These are phyloP conservation scores for Crambe crambe DNA, from an alignment of 37 sponge, comb jelly and placozoan species.

Conservation along the genomic window DNA sequence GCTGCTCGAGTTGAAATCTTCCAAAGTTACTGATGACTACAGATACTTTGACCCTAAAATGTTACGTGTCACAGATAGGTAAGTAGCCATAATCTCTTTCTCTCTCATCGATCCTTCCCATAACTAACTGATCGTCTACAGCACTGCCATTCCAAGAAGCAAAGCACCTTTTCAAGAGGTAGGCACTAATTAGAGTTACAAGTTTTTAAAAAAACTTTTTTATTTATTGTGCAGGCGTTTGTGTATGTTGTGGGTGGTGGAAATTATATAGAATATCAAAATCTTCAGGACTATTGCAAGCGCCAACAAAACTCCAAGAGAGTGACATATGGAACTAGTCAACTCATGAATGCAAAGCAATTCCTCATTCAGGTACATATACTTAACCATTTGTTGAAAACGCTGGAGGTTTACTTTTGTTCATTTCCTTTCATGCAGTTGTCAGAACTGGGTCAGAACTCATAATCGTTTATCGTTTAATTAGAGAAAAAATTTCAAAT, in stretches of 20 bases:
- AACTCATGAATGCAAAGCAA: slow-evolving; percentile 69
- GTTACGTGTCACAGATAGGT: slow-evolving; percentile 74
- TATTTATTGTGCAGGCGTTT: slow-evolving; percentile 64
- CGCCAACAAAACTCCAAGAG: slow-evolving; percentile 51
- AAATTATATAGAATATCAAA: slow-evolving; percentile 97
- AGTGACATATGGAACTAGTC: slow-evolving; percentile 83
- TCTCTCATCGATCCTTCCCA: not conserved
- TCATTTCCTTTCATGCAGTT: not conserved
- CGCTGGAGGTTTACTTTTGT: not conserved
- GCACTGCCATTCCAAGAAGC: slow-evolving; percentile 42
- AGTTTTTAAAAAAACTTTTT: not conserved
- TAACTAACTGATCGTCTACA: not conserved
- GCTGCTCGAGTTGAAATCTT: slow-evolving; percentile 80
- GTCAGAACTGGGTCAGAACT: slow-evolving; percentile 4
- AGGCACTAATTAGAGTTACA: not conserved
- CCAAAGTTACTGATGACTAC: slow-evolving; percentile 85
- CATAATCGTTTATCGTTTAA: not conserved
- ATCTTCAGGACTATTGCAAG: slow-evolving; percentile 75
- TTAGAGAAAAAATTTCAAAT: not conserved
- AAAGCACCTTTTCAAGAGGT: slow-evolving; percentile 68
- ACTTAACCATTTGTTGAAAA: not conserved
- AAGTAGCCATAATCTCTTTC: not conserved
- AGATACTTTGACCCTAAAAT: slow-evolving; percentile 94
- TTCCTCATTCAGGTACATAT: slow-evolving; percentile 75
- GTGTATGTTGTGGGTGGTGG: slow-evolving; percentile 99